Percentiles rank a stretch among this genome's conserved stretches.
These are phyloP conservation scores for Epinephelus lanceolatus DNA, from an alignment of 2,113 vertebrate genomes.

Conservation along the genomic window DNA sequence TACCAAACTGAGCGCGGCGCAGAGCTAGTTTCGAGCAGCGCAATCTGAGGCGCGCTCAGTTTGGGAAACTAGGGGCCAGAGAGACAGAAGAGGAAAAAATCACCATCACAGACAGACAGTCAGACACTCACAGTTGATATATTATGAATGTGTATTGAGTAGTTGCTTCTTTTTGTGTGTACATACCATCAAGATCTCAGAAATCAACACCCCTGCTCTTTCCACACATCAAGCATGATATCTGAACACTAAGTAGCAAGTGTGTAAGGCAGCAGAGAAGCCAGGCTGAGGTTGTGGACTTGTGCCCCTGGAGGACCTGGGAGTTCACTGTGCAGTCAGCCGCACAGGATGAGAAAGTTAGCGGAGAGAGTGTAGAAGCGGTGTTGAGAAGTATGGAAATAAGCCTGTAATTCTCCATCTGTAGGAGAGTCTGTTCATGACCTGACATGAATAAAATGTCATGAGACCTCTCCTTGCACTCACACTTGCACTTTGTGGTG, in stretches of 20 bases:
- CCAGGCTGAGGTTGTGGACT: slow-evolving; percentile 42
- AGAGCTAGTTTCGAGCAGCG: too few species aligned
- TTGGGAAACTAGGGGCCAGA: too few species aligned
- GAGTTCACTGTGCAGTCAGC: slow-evolving; percentile 76
- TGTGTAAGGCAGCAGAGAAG: slow-evolving; percentile 16
- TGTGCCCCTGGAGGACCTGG: slow-evolving; percentile 31
- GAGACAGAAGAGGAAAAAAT: not conserved
- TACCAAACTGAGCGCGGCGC: too few species aligned
- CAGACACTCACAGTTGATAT: not conserved
- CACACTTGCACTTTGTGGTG: slow-evolving; percentile 10
- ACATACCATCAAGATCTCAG: not conserved
- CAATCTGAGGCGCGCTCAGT: too few species aligned
- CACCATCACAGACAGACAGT: not conserved
- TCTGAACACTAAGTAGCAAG: not conserved
- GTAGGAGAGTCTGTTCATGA: slow-evolving; percentile 26
- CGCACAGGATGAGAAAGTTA: slow-evolving; percentile 38
- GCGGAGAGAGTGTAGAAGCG: slow-evolving; percentile 18
- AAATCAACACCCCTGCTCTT: slow-evolving; percentile 18
- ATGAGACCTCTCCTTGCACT: slow-evolving; percentile 34
- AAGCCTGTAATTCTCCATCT: slow-evolving; percentile 44
- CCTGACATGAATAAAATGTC: slow-evolving; percentile 34
- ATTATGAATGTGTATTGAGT: not conserved
- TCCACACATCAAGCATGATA: slow-evolving; percentile 5
- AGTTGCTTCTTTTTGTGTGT: not conserved
- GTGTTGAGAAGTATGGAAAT: slow-evolving; percentile 54